Conservation (phyloP, 1,140 invertebrate species). For the Drosophila athabasca region DNA sequence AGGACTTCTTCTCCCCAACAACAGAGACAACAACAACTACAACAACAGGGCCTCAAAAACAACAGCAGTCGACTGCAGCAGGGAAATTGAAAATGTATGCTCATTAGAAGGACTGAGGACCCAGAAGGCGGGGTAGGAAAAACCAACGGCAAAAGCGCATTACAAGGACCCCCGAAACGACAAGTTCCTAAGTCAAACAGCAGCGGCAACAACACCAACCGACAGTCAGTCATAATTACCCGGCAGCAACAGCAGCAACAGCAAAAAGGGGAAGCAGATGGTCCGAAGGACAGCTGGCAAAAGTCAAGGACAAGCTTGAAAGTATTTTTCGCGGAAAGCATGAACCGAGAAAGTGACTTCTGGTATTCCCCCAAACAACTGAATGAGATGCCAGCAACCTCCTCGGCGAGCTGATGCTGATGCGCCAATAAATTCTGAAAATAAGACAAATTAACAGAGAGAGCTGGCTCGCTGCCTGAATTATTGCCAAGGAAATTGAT, state of each 20-base stretch:
- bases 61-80: conserved; percentile 13
- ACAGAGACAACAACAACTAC: conserved; percentile 1
- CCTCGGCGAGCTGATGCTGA: conserved; percentile 65
- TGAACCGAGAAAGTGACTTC: conserved; percentile 53
- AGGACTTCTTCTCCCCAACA: conserved; percentile 25
- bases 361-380: conserved; percentile 45
- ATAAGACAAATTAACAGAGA: conserved; percentile 58
- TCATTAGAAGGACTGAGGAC: conserved; percentile 40
- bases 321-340: conserved; percentile 47
- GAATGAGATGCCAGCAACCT: conserved; percentile 54
- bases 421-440: conserved; percentile 30
- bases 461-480: conserved; percentile 39
- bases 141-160: conserved; percentile 72
- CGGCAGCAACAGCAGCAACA: conserved; percentile 3
- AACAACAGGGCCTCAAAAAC: conserved; percentile 7
- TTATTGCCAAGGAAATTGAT: conserved; percentile 69
- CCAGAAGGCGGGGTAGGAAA: conserved; percentile 34
- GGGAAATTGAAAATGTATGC: conserved; percentile 64
- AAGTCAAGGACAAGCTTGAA: conserved; percentile 57
- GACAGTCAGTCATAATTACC: conserved; percentile 43
- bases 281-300: conserved; percentile 37
- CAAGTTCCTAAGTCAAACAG: conserved; percentile 71
- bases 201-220: conserved; percentile 31
- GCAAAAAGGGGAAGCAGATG: conserved; percentile 3
- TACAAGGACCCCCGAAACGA: conserved; percentile 57